phyloP scores from a whole-genome alignment of 2,797 vertebrate species.

The Molothrus aeneus region DNA sequence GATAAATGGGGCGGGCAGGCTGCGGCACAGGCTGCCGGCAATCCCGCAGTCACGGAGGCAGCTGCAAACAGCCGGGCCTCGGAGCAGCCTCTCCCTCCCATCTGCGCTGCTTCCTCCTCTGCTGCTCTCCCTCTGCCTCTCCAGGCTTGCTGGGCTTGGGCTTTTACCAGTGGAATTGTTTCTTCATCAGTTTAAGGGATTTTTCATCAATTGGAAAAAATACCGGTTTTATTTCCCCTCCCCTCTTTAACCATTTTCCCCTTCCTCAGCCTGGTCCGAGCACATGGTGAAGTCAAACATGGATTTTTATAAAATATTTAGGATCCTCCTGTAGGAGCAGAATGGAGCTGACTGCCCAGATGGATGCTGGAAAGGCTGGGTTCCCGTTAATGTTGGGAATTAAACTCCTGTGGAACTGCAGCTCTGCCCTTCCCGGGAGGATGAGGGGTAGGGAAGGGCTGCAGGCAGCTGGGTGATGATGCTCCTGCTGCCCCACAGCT shows the following conservation, averaged over 20 bases:
- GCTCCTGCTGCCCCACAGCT: background rate
- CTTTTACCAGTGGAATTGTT: background rate
- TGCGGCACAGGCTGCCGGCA: background rate
- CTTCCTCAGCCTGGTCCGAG: rapidly evolving
- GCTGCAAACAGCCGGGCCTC: background rate
- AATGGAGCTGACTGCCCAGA: background rate
- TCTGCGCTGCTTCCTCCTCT: background rate
- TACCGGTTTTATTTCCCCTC: rapidly evolving
- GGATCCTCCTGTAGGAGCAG: background rate
- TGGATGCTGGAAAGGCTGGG: rapidly evolving
- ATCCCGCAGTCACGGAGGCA: background rate
- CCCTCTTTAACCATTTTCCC: rapidly evolving
- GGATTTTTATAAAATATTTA: background rate
- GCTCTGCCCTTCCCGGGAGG: background rate
- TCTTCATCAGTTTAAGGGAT: rapidly evolving
- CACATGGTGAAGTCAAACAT: rapidly evolving
- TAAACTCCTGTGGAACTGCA: background rate
- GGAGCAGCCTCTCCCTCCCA: background rate
- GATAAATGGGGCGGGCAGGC: background rate
- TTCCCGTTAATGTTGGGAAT: background rate
- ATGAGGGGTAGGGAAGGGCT: background rate
- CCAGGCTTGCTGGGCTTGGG: background rate
- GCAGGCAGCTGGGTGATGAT: background rate
- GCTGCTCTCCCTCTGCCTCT: background rate
- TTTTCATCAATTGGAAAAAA: background rate